phyloP scores from a whole-genome alignment of 2,797 vertebrate species.

The Peromyscus aztecus region DNA sequence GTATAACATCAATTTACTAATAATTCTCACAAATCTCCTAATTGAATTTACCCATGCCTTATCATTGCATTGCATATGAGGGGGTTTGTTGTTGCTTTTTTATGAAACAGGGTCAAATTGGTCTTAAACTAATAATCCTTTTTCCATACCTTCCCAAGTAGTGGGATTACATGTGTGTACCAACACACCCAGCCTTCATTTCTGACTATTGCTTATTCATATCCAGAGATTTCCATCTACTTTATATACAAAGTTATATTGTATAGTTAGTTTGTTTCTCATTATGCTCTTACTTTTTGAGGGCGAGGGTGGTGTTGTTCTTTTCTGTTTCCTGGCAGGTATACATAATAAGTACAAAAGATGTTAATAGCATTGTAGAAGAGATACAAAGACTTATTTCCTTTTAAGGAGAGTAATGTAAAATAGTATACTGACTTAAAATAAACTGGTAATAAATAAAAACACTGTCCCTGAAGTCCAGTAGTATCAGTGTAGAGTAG shows the following conservation, averaged over 20 bases:
- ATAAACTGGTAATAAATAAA: not conserved
- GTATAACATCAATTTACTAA: constrained; percentile 27
- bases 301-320: not conserved
- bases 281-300: not conserved
- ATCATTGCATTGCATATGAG: not conserved
- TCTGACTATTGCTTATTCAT: constrained; percentile 31
- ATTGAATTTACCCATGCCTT: constrained; percentile 6
- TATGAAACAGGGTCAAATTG: not conserved
- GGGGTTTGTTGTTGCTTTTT: not conserved
- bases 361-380: not conserved
- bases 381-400: not conserved
- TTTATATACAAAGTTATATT: constrained; percentile 19
- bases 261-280: not conserved
- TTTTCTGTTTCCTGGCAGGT: constrained; percentile 21
- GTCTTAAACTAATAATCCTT: not conserved
- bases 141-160: not conserved
- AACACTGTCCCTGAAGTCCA: not conserved
- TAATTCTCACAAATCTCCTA: constrained; percentile 26
- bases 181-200: not conserved
- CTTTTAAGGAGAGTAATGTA: not conserved
- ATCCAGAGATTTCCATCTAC: not conserved
- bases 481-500: not conserved
- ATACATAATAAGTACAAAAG: not conserved
- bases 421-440: constrained; percentile 19
- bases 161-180: not conserved